A percentile compares a stretch with the other conserved stretches of the same genome.
phyloP scores from a whole-genome alignment of 2,888 invertebrate genomes.

The Agrochola lychnidis region DNA sequence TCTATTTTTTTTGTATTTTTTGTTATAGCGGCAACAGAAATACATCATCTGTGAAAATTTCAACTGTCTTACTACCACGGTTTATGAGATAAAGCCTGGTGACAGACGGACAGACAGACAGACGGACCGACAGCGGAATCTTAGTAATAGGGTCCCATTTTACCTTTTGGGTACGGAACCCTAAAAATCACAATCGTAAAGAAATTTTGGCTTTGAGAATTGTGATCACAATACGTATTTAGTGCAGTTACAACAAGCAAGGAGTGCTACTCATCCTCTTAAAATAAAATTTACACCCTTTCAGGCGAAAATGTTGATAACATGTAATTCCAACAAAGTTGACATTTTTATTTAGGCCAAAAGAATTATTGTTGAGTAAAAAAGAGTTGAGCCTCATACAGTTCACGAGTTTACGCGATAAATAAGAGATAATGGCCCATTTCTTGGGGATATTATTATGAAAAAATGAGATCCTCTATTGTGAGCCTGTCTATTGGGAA shows the following conservation, averaged over 20 bases:
- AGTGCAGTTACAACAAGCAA: neutral
- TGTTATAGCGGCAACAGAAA: too few species aligned
- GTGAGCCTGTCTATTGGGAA: constrained; percentile 70
- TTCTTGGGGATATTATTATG: constrained; percentile 81
- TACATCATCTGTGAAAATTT: too few species aligned
- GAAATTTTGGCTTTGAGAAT: neutral
- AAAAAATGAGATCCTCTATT: constrained; percentile 77
- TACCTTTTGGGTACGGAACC: too few species aligned
- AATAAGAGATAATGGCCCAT: constrained; percentile 84
- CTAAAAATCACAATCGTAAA: neutral
- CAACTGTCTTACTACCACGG: too few species aligned
- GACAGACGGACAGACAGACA: too few species aligned
- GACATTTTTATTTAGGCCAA: constrained; percentile 71
- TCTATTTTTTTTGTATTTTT: too few species aligned
- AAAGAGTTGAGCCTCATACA: constrained; percentile 77
- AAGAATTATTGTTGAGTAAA: constrained; percentile 73
- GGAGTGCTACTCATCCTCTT: neutral
- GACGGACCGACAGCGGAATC: too few species aligned
- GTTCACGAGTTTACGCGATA: constrained; percentile 79
- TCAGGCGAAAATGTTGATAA: constrained; percentile 38
- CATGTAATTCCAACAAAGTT: constrained; percentile 64
- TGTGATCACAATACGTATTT: neutral
- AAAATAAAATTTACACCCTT: constrained; percentile 17
- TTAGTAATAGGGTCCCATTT: too few species aligned
- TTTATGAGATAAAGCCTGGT: too few species aligned